phyloP scores from a whole-genome alignment of 1,140 invertebrate genomes.

The Nasonia giraulti region DNA sequence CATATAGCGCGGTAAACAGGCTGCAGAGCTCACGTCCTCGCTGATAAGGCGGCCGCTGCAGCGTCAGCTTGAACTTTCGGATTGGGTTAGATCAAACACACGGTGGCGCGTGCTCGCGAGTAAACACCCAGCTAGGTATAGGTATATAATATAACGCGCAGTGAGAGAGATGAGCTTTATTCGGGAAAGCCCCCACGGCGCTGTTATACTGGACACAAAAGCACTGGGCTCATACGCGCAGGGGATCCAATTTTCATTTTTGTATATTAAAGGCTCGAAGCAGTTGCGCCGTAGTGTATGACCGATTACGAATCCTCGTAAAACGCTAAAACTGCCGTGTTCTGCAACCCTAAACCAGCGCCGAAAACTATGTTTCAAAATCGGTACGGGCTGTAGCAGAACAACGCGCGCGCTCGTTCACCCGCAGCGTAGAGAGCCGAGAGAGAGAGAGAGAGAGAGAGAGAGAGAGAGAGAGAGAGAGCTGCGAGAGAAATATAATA shows the following conservation, averaged over 20 bases:
- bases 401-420: background rate
- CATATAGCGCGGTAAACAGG: background rate
- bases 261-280: no score
- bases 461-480: no score
- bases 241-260: no score
- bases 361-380: constrained; percentile 29
- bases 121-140: background rate
- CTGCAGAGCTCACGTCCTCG: background rate
- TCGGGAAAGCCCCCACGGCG: background rate
- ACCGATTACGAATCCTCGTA: no score
- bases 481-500: constrained; percentile 2
- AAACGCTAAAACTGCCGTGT: no score
- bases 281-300: no score
- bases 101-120: background rate
- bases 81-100: constrained; percentile 35
- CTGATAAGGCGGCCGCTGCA: constrained; percentile 22
- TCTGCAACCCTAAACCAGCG: no score
- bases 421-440: background rate
- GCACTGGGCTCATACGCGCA: no score
- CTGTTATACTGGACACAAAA: background rate
- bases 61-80: constrained; percentile 41
- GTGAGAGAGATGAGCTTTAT: background rate
- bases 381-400: background rate
- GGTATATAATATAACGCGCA: background rate
- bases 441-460: no score